Evolutionary conservation across 2,797 vertebrate genomes (phyloP).

Genomic region (Acestrorhynchus altus): DNA sequence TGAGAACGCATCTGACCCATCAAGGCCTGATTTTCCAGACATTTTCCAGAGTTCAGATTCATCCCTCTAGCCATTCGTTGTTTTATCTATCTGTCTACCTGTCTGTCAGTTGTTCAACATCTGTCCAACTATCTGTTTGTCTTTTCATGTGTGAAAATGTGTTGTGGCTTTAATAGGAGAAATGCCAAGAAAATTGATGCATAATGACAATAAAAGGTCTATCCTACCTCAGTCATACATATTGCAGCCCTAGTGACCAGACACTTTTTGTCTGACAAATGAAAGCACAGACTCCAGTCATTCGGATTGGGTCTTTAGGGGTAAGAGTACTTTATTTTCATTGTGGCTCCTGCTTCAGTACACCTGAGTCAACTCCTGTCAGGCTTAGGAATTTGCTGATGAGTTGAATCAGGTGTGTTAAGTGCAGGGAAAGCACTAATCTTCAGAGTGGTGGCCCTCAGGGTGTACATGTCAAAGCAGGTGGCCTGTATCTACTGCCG

Average conservation of each 20-base stretch:
- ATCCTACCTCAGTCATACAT: background rate
- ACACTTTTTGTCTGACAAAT: no score
- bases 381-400: conserved; percentile 9
- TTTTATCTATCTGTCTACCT: no score
- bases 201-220: no score
- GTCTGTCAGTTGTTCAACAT: no score
- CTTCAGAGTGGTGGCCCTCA: background rate
- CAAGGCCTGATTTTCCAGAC: no score
- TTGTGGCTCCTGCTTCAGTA: background rate
- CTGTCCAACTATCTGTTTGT: no score
- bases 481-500: background rate
- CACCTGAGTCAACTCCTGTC: background rate
- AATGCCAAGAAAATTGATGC: no score
- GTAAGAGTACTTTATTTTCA: background rate
- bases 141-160: no score
- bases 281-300: background rate
- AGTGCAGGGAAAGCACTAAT: background rate
- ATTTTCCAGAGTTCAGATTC: no score
- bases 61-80: no score
- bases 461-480: background rate
- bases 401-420: conserved; percentile 6
- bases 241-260: background rate
- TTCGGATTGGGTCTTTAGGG: background rate
- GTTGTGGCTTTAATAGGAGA: no score
- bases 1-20: no score